Conservation (phyloP, 2,888 invertebrate genomes). For the Tachina grossa region DNA sequence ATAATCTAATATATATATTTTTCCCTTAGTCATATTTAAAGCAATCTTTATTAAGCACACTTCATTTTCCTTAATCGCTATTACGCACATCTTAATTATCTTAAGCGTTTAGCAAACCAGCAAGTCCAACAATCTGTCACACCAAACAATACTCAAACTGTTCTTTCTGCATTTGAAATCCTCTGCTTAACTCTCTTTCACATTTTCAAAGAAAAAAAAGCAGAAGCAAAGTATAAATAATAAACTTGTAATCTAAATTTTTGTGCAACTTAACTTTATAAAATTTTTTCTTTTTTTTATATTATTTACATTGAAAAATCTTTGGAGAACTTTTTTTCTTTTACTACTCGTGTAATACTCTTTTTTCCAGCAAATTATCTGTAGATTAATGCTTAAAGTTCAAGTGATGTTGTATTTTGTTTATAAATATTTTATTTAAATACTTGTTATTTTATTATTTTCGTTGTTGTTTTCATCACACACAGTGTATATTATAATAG, state of each 20-base stretch:
- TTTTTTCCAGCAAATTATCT: constrained; percentile 43
- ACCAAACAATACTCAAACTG: constrained; percentile 1
- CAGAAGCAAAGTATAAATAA: neutral
- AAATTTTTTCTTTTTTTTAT: neutral
- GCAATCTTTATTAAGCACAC: neutral
- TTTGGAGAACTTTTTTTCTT: constrained; percentile 51
- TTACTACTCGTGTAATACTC: neutral
- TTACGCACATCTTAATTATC: neutral
- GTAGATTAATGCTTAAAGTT: constrained; percentile 64
- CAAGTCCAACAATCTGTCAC: constrained; percentile 3
- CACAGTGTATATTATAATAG: constrained; percentile 10
- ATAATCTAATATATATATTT: neutral
- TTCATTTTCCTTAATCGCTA: neutral
- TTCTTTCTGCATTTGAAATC: constrained; percentile 2
- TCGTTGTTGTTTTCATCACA: constrained; percentile 31
- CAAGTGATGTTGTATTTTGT: constrained; percentile 53
- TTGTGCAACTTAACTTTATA: constrained; percentile 24
- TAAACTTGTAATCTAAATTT: constrained; percentile 38
- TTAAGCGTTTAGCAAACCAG: neutral
- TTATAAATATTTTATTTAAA: constrained; percentile 37
- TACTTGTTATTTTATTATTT: constrained; percentile 44
- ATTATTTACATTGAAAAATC: constrained; percentile 44
- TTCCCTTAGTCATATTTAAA: neutral
- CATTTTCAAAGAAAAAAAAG: neutral
- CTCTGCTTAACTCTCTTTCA: constrained; percentile 16